Conservation (phyloP, 2,888 invertebrate genomes). For the Dryococelus australis region DNA sequence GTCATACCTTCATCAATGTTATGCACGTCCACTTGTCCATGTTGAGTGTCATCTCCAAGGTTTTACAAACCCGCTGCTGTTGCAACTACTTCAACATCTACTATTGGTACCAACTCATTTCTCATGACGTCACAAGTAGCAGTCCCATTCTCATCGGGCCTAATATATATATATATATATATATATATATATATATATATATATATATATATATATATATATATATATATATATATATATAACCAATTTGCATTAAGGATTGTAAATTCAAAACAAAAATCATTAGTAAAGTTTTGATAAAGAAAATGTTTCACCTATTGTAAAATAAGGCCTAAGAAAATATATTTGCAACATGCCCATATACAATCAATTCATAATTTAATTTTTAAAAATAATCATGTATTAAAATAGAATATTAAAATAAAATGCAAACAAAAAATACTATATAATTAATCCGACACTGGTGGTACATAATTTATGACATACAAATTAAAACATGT, state of each 20-base stretch:
- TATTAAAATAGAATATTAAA: too few relatives aligned
- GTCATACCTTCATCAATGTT: not conserved
- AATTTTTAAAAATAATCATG: too few relatives aligned
- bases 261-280: not conserved
- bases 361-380: too few relatives aligned
- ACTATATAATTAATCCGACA: too few relatives aligned
- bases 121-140: not conserved
- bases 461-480: not conserved
- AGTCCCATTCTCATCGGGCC: not conserved
- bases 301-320: not conserved
- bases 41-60: not conserved
- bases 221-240: too few relatives aligned
- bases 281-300: not conserved
- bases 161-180: too few relatives aligned
- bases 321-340: not conserved
- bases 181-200: too few relatives aligned
- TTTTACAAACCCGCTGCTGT: not conserved
- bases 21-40: not conserved
- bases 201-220: too few relatives aligned
- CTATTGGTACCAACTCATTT: not conserved
- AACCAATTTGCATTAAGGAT: not conserved
- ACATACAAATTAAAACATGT: not conserved
- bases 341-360: too few relatives aligned
- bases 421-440: too few relatives aligned
- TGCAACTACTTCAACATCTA: not conserved